A percentile compares a stretch with the other conserved stretches of the same genome.
Evolutionary conservation across 2,797 vertebrate species (phyloP).

Genomic region (Poecilia wingei): DNA sequence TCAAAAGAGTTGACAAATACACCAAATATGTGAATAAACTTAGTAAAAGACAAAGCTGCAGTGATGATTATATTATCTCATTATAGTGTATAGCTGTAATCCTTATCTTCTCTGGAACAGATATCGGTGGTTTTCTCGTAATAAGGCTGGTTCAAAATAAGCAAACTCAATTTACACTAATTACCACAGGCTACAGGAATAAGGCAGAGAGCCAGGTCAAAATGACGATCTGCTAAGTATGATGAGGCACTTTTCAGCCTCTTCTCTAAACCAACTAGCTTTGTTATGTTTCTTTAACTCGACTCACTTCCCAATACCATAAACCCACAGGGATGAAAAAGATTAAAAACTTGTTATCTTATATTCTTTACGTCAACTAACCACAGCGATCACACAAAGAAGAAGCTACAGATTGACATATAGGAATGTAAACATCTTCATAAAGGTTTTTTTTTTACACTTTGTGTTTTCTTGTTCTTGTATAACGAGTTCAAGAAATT

Average conservation of each 20-base stretch:
- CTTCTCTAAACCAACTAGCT: not conserved
- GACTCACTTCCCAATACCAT: not conserved
- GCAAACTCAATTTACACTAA: not conserved
- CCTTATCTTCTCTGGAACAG: not conserved
- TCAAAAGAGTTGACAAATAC: not conserved
- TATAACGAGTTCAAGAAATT: not conserved
- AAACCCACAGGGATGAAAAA: not conserved
- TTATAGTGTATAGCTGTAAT: not conserved
- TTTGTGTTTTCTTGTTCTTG: not conserved
- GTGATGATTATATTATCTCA: not conserved
- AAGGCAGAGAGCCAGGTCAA: not conserved
- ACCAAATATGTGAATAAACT: not conserved
- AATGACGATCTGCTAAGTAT: not conserved
- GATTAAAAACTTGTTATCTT: not conserved
- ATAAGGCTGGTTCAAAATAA: not conserved
- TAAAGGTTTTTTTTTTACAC: conserved; percentile 1
- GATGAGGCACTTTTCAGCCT: not conserved
- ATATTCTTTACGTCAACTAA: not conserved
- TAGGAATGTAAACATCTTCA: conserved; percentile 1
- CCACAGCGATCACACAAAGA: not conserved
- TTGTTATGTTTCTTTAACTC: not conserved
- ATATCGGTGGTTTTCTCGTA: not conserved
- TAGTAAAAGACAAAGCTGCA: not conserved
- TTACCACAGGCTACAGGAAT: not conserved
- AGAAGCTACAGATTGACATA: not conserved